Base-by-base conservation (phyloP, 2,113 vertebrate species). In the Anolis sagrei region DNA sequence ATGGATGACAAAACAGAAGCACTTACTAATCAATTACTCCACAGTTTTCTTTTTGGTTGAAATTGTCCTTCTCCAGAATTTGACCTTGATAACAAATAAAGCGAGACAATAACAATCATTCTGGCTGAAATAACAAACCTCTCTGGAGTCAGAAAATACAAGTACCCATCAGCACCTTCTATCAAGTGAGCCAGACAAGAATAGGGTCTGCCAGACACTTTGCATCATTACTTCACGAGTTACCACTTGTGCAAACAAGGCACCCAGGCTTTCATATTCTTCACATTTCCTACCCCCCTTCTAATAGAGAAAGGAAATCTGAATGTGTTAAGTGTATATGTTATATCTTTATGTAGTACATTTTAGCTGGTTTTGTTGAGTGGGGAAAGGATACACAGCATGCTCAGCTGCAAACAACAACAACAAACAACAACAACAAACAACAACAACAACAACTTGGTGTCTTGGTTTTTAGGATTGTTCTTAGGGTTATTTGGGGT, bases 61-160 rank as follows among this genome's bases (percentile, higher is more conserved):
- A 92, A 91, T 29, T 1, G n/a, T 14, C 61, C 58, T 78, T 44
- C 90, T 93, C 82, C 74, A 62, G 39, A 90, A 91, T 93, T 91
- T 91, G 75, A 86, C 86, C 62, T 91, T 91, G 51, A 88, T 79
- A 21, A 32, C 16, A 73, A 18, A 66, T 16, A 16, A 92, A 92
- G 78, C 68, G 32, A 94, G 89, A 81, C 29, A n/a, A 61, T 13
- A 79, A 91, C 10, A 25, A 76, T 82, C 82, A 69, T 73, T 88
- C 68, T 23, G 80, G 39, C n/a, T 84, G 85, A 89, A 72, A 9
- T n/a, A 88, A 84, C 66, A 93, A 91, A 14, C 54, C 58, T 84
- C 39, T 66, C 68, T 34, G 5, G 74, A 90, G 69, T 27, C 61
- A 86, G 23, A 77, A 83, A 79, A 89, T 7, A 86, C 13, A 93